Conservation (phyloP, 2,113 vertebrate species). For the Willisornis vidua region DNA sequence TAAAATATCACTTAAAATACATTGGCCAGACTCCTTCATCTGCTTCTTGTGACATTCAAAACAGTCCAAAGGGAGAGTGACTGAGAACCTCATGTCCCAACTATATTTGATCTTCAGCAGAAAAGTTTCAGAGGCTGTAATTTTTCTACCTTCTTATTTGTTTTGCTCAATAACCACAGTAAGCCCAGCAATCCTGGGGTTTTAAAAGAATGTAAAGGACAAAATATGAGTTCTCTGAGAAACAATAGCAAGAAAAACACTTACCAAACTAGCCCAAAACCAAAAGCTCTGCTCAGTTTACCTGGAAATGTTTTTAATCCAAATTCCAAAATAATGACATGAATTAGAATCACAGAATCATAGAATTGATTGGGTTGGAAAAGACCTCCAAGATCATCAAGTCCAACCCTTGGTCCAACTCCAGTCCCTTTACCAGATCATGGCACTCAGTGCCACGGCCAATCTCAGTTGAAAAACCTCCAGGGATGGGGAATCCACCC, state of each 20-base stretch:
- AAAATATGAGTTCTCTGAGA: neutral
- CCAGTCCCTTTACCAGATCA: no score
- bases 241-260: neutral
- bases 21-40: neutral
- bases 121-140: neutral
- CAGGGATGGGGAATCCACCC: no score
- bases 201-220: neutral
- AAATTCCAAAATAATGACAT: neutral
- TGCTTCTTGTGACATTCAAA: neutral
- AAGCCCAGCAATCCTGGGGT: neutral
- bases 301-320: neutral
- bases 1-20: neutral
- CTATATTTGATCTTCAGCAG: neutral
- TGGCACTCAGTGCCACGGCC: no score
- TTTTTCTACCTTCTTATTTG: neutral
- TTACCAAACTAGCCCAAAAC: neutral
- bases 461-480: no score
- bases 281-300: neutral
- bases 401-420: no score
- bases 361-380: no score
- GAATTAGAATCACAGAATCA: neutral
- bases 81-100: neutral
- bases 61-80: neutral
- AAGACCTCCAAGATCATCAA: no score
- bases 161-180: neutral